A percentile compares a stretch with the other conserved stretches of the same genome.
Evolutionary conservation across 2,113 vertebrate genomes (phyloP).

Genomic region (Corythornis madagascariensis): DNA sequence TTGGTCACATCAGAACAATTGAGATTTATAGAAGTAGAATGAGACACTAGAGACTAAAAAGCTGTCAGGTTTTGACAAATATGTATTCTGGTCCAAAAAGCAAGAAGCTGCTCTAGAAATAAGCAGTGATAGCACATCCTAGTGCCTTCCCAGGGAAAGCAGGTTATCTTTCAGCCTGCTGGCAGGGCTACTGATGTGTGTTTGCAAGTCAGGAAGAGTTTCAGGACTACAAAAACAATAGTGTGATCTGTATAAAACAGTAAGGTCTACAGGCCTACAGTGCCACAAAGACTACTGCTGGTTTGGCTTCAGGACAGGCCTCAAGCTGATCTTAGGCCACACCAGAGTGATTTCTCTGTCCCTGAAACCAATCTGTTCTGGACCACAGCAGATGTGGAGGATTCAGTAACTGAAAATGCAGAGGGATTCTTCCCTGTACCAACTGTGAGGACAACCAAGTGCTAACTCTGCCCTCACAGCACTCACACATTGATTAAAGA

Average conservation of each 20-base stretch:
- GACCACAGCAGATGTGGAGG: background rate
- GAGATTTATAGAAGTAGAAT: background rate
- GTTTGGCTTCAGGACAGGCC: background rate
- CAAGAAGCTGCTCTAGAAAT: background rate
- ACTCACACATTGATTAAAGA: background rate
- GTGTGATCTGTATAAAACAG: background rate
- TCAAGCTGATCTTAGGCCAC: background rate
- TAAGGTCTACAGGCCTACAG: background rate
- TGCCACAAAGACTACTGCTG: background rate
- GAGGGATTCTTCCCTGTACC: background rate
- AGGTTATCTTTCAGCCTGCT: background rate
- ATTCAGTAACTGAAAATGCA: background rate
- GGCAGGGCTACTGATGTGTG: background rate
- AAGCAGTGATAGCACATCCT: background rate
- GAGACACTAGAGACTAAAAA: background rate
- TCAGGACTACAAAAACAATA: background rate
- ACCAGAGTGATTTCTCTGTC: background rate
- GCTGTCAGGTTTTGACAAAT: background rate
- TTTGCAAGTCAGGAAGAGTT: background rate
- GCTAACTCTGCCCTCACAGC: background rate
- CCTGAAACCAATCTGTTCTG: background rate
- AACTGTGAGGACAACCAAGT: background rate
- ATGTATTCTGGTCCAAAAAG: background rate
- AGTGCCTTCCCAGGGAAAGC: background rate
- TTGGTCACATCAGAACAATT: background rate